Evolutionary conservation across 2,888 invertebrate genomes (phyloP).

Genomic region (Doris montereyensis): DNA sequence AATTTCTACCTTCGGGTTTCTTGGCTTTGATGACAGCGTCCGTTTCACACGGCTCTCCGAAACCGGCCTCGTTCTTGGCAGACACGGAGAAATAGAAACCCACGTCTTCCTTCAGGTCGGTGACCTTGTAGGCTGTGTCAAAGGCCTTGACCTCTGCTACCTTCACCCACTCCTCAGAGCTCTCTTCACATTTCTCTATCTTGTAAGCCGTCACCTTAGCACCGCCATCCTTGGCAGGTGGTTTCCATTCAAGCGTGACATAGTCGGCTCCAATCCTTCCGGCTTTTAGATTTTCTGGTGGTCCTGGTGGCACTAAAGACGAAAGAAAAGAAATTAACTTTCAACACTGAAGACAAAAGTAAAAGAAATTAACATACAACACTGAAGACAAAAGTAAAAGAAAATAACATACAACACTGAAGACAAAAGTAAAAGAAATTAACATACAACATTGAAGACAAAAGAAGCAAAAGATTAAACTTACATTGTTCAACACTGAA

Average conservation of each 20-base stretch:
- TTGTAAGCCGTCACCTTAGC: slow-evolving; percentile 58
- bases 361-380: no score
- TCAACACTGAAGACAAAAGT: no score
- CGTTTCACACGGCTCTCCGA: slow-evolving; percentile 49
- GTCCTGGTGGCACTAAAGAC: slow-evolving; percentile 66
- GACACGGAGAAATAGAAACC: slow-evolving; percentile 63
- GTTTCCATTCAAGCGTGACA: slow-evolving; percentile 55
- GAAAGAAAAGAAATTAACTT: no score
- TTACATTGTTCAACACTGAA: no score
- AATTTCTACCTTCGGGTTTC: slow-evolving; percentile 50
- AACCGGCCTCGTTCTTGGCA: slow-evolving; percentile 62
- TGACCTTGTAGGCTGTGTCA: slow-evolving; percentile 49
- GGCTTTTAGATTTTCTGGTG: slow-evolving; percentile 52
- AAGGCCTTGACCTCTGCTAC: slow-evolving; percentile 47
- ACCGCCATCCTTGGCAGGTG: slow-evolving; percentile 56
- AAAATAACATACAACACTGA: no score
- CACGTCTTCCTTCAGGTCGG: slow-evolving; percentile 52
- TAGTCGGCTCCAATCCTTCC: slow-evolving; percentile 49
- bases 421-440: no score
- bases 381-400: no score
- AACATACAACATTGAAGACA: no score
- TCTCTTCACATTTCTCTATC: slow-evolving; percentile 49
- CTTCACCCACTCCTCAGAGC: slow-evolving; percentile 48
- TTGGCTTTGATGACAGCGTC: slow-evolving; percentile 48
- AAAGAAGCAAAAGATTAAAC: no score